These are phyloP conservation scores for Mylabris sibirica DNA, from an alignment of 2,888 invertebrate genomes.

Conservation along the genomic window DNA sequence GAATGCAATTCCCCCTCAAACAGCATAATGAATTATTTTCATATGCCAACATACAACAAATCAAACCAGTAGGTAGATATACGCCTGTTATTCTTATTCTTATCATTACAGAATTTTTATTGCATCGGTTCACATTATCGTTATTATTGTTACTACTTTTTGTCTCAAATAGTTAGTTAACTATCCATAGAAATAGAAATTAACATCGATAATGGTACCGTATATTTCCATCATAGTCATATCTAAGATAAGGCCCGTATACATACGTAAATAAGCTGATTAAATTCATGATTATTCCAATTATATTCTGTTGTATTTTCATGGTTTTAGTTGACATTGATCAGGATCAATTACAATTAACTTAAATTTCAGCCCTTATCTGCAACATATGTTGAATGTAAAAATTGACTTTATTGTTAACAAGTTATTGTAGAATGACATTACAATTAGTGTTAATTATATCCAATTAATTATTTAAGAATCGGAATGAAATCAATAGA, in stretches of 20 bases:
- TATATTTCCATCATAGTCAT: background rate
- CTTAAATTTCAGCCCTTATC: conserved; percentile 38
- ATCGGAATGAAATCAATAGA: conserved; percentile 33
- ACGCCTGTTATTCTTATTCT: background rate
- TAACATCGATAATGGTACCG: background rate
- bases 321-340: conserved; percentile 4
- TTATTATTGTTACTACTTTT: too few relatives aligned
- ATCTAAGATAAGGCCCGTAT: conserved; percentile 43
- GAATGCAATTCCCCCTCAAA: conserved; percentile 26
- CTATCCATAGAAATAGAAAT: background rate
- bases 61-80: conserved; percentile 19
- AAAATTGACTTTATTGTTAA: conserved; percentile 23
- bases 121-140: conserved; percentile 17
- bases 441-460: conserved; percentile 45
- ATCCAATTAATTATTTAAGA: conserved; percentile 37
- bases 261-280: conserved; percentile 39
- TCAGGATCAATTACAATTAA: conserved; percentile 38
- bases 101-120: conserved; percentile 15
- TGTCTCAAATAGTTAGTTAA: too few relatives aligned
- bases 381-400: conserved; percentile 40
- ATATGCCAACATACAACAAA: conserved; percentile 20
- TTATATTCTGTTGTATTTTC: conserved; percentile 2
- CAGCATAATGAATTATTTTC: conserved; percentile 34
- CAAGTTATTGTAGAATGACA: conserved; percentile 30
- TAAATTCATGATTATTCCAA: conserved; percentile 28